Evolutionary conservation across 2,113 vertebrate species (phyloP).

Genomic region (Trogon surrucura): DNA sequence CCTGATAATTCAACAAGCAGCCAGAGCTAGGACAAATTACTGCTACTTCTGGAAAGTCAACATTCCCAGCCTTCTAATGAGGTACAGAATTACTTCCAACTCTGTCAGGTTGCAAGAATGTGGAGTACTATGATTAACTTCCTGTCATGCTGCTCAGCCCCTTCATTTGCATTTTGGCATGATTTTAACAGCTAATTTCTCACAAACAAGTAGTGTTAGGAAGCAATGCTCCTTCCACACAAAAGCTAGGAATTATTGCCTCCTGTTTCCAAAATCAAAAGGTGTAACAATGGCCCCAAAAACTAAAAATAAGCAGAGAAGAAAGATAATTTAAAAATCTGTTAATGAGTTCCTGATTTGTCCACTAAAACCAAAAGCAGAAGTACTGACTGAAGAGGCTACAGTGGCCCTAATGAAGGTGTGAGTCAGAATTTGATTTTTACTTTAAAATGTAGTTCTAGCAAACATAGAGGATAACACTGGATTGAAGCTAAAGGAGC

Average conservation of each 20-base stretch:
- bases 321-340: neutral
- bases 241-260: neutral
- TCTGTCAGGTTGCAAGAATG: neutral
- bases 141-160: conserved; percentile 21
- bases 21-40: neutral
- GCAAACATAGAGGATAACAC: neutral
- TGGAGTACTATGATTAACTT: conserved; percentile 27
- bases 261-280: neutral
- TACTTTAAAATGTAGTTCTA: neutral
- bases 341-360: neutral
- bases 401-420: neutral
- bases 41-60: neutral
- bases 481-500: neutral
- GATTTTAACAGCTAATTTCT: conserved; percentile 50
- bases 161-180: conserved; percentile 58
- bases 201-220: conserved; percentile 29
- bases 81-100: neutral
- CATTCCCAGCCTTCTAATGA: neutral
- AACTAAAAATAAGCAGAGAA: neutral
- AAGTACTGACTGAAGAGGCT: neutral
- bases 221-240: conserved; percentile 6
- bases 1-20: neutral
- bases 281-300: neutral
- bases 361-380: neutral
- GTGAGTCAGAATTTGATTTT: neutral